Base-by-base conservation (phyloP, 2,797 vertebrate species). In the Gadopsis bispinosus region DNA sequence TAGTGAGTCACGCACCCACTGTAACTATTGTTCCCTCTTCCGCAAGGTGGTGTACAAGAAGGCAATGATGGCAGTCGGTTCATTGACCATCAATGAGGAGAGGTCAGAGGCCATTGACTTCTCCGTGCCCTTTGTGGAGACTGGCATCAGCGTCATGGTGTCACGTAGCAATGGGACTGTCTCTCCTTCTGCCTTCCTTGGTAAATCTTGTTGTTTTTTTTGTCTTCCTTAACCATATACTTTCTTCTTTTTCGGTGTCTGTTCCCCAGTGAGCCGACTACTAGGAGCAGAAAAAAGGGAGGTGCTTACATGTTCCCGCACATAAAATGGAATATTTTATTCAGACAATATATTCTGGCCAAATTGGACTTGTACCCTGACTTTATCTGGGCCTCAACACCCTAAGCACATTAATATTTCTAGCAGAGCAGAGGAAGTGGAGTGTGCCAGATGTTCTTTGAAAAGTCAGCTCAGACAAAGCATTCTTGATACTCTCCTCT, bases 101-200 rank as follows among this genome's bases (percentile, higher is more conserved):
- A 96, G 98, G 80, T 99, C 98, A 0, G 97, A 97, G 87, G 98
- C 93, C 89, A 98, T 99, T 1, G 98, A 99, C 93, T 99, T 99
- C 83, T 99, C 98, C 0, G 98, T 99, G 84, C 98, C 98, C 1
- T 99, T 99, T 0, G 98, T 99, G 69, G 98, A 99, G 92, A 99
- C 98, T 0, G 98, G 98, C 65, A 99, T 99, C 91, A 99, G 98
- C 1, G 98, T 99, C 85, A 99, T 99, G 98, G 98, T 99, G 81
- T 98, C 98, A 4, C 96, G 98, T 60, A 99, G 97, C 94, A 99
- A 99, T 0, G 98, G 98, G 86, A 99, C 98, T 0, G 98, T 99
- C 29, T 99, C 98, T 1, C 98, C 98, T 0, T 99, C 98, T 6
- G 97, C 98, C 80, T 99, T 99, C 86, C 96, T 99, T 69, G 98